Evolutionary conservation across 2,113 vertebrate genomes (phyloP).

Genomic region (Clarias macrocephalus): DNA sequence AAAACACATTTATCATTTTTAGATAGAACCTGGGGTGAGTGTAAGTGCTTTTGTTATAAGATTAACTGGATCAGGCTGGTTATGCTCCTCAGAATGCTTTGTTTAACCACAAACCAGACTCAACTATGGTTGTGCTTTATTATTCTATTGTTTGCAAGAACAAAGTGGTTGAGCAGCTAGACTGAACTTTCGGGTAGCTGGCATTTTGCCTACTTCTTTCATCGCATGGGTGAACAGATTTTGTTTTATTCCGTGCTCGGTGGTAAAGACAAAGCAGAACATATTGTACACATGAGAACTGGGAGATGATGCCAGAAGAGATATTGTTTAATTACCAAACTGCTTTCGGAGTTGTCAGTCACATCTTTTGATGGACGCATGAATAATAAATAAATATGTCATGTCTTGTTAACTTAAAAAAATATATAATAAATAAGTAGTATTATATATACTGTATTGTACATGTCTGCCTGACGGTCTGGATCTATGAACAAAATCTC

Average conservation of each 20-base stretch:
- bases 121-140: neutral
- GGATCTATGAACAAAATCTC: too few relatives aligned
- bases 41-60: neutral
- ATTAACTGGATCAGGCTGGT: neutral
- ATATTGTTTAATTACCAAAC: neutral
- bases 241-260: neutral
- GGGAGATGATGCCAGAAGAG: neutral
- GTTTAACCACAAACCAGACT: slow-evolving; percentile 9
- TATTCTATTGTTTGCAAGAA: neutral
- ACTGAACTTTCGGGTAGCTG: slow-evolving; percentile 3
- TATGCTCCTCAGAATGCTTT: slow-evolving; percentile 5
- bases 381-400: too few relatives aligned
- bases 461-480: too few relatives aligned
- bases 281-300: neutral
- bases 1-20: neutral
- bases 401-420: too few relatives aligned
- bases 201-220: neutral
- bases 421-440: neutral
- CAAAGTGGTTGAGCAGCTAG: neutral
- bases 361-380: neutral
- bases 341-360: neutral
- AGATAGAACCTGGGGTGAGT: neutral
- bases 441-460: neutral
- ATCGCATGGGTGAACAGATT: neutral
- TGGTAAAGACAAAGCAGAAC: slow-evolving; percentile 2